Base-by-base conservation (phyloP, 2,888 invertebrate species). In the Apodemia mormo region DNA sequence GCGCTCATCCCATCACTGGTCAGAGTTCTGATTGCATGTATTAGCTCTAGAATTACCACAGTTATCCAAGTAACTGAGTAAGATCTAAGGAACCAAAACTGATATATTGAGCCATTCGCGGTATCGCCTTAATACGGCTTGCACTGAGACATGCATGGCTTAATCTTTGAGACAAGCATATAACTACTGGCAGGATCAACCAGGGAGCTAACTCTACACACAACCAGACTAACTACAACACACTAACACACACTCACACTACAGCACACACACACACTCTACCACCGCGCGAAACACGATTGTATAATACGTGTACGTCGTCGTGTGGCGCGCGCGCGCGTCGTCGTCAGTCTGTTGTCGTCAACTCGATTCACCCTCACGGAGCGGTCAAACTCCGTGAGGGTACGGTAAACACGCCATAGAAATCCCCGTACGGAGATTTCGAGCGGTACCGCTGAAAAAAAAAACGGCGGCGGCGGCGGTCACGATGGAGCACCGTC, bases 131-230 rank as follows among this genome's bases (percentile, higher is more conserved):
- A 88, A 86, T 86, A 81, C 81, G 89, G 94, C 88, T 87, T 94
- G 93, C 89, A 94, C 94, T 94, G 88, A 94, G 92, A 95, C 94
- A 94, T 94, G 95, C 94, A 94, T 95, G 94, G 94, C 94, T 94
- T 94, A 94, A 94, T 94, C 94, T 94, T 95, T 95, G 94, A 95
- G 94, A 94, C 94, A 94, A 95, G 94, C 94, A 94, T 94, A 94
- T 94, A 90, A 94, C 92, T 91, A 92, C 93, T 94, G 94, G 93
- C 94, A 94, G 93, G 92, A 94, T 94, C 93, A 94, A 94, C 93
- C 93, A 86, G 86, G 83, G 81, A 83, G 79, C 82, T 81, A 67
- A 8, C 9, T 2, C 7, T 7, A 40, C 43, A n/a, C 9, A 14
- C 2, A 22, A 2, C 22, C 0, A 22, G 22, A 22, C 22, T 22